Base-by-base conservation (phyloP, 1,140 invertebrate genomes). In the Diorhabda carinulata region DNA sequence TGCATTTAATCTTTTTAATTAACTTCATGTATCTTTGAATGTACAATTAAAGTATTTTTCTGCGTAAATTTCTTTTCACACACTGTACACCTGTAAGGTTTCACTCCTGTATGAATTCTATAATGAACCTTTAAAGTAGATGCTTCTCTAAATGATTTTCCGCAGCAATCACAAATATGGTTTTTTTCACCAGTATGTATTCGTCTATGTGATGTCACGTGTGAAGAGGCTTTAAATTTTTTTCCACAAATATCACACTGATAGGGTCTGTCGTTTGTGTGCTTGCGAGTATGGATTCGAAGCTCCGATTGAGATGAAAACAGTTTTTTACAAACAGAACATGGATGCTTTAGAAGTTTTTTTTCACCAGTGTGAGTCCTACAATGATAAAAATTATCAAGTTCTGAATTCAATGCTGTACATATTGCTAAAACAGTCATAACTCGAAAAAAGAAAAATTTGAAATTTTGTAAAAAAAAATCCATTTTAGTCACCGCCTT, bases 181-280 rank as follows among this genome's bases (percentile, higher is more conserved):
- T 66, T 62, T 44, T 72, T 40, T 41, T 10, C 41, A 3, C 52
- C 41, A 0, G 64, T 56, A 66, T 82, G 81, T 7, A 77, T 79
- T 25, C 76, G 71, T 68, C 77, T 75, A 62, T 88, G 87, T 40
- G 82, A 74, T 61, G 80, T 83, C 61, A 87, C 69, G 6, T 84
- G 85, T 0, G 85, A 84, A 25, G 83, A 79, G 71, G 88, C 87
- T 0, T 84, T 84, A 73, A 88, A 90, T 3, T 79, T 74, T 56
- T 83, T 83, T 2, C 84, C 77, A 73, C 88, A 89, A 7, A 86
- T 77, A 10, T 75, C 78, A 76, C 90, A 91, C 75, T 87, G 86
- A 73, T 88, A 88, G 1, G 90, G 90, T 77, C 87, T 88, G 72
- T 91, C 88, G 0, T 90, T 90, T 3, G 89, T 91, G 77, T 92